Evolutionary conservation across 2,797 vertebrate species (phyloP), one percentile per base, ranked within the genome.

Genomic region (Etheostoma perlongum): DNA sequence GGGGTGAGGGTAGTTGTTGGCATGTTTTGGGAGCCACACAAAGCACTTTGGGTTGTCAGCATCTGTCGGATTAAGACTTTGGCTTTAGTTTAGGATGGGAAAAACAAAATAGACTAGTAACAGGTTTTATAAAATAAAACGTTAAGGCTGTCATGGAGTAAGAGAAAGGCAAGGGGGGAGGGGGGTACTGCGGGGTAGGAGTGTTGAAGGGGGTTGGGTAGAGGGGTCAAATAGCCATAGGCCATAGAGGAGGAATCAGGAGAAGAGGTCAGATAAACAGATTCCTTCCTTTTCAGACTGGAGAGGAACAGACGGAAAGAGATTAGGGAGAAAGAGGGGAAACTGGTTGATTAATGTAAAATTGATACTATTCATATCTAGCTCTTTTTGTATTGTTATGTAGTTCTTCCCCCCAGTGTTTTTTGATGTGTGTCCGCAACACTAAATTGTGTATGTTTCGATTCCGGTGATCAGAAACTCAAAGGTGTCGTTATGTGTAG

Each of bases 231-330:
- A 93, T 93, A 92, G 93, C 94, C 92, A 93, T 81, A 83, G 93
- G 94, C 90, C 89, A 90, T 76, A 75, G 89, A 90, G 92, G 84
- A 92, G 89, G 85, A 93, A 90, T 93, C 90, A 83, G 85, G 92
- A 84, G 91, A 90, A 93, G 92, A 92, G 94, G 94, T 95, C 93
- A 95, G 86, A 89, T 92, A 94, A 93, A 94, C 92, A 94, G 88
- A 93, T 93, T 87, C 82, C 81, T 83, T 91, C 89, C 91, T 92
- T 92, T 92, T 89, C 85, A 88, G 85, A 80, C 67, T 78, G 80
- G 66, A 82, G 85, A 89, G 72, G 67, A 89, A 82, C 79, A 87
- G 72, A 52, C 79, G 27, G 76, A 76, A 52, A 67, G 79, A 87
- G 74, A 76, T 72, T 62, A 80, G 67, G 58, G 55, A 48, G 19